phyloP scores from a whole-genome alignment of 2,113 vertebrate species.

The Athene noctua region DNA sequence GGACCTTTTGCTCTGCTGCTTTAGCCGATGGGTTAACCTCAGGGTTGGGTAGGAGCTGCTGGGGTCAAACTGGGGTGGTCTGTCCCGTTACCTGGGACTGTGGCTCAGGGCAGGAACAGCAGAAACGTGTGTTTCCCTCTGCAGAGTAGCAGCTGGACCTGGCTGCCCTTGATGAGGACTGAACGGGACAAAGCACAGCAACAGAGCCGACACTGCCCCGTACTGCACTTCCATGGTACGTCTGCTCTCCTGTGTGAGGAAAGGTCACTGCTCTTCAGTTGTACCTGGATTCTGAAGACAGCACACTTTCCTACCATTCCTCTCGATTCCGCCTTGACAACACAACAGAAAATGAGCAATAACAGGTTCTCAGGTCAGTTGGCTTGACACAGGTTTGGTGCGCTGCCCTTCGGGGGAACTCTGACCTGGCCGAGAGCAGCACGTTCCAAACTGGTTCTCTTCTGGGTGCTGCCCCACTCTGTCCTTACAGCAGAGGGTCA shows the following conservation, averaged over 20 bases:
- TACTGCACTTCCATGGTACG: background rate
- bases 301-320: background rate
- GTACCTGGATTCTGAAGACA: background rate
- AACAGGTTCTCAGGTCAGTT: background rate
- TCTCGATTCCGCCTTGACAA: background rate
- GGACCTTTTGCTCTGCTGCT: background rate
- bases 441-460: accelerated
- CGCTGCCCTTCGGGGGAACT: background rate
- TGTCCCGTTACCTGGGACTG: accelerated
- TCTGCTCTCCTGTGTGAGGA: background rate
- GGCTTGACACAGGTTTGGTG: background rate
- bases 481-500: background rate
- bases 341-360: background rate
- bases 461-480: background rate
- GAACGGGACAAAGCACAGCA: background rate
- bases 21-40: background rate
- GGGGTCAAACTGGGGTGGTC: background rate
- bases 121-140: background rate
- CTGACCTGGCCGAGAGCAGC: background rate
- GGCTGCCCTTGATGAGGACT: background rate
- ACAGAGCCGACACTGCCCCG: background rate
- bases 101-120: background rate
- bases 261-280: background rate
- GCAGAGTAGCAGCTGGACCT: background rate
- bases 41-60: background rate